Percentiles rank a stretch among this genome's conserved stretches.
Evolutionary conservation across 2,888 invertebrate genomes (phyloP).

Genomic region (Heliconius aoede): DNA sequence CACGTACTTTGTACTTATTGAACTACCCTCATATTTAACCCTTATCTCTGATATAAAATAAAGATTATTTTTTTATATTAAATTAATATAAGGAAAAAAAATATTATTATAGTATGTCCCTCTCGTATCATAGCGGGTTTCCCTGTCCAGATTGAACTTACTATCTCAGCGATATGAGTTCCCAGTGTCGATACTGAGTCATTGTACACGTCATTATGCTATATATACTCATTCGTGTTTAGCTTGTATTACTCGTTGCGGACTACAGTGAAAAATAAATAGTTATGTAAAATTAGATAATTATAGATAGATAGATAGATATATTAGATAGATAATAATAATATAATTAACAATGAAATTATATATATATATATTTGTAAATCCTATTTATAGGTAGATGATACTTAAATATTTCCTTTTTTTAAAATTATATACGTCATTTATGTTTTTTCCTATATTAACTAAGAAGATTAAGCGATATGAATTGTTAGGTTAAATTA

Average conservation of each 20-base stretch:
- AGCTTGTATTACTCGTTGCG: not conserved
- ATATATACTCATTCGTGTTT: not conserved
- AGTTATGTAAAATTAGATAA: too few species aligned
- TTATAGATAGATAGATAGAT: too few species aligned
- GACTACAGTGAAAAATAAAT: too few species aligned
- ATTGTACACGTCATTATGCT: not conserved
- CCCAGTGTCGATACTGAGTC: constrained; percentile 15
- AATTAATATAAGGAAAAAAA: constrained; percentile 7
- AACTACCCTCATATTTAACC: not conserved
- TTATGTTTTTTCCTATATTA: too few species aligned
- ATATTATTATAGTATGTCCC: not conserved
- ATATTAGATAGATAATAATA: too few species aligned
- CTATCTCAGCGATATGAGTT: constrained; percentile 12
- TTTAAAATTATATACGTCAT: too few species aligned
- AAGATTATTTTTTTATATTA: not conserved
- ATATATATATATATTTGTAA: too few species aligned
- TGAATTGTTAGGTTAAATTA: too few species aligned
- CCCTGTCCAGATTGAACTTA: constrained; percentile 25
- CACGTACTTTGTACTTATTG: not conserved
- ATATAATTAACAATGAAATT: too few species aligned
- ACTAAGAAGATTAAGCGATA: too few species aligned
- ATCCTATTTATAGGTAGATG: too few species aligned
- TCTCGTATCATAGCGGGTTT: not conserved
- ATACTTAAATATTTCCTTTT: too few species aligned
- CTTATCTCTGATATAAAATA: not conserved